A percentile compares a stretch with the other conserved stretches of the same genome.
These are phyloP conservation scores for Empidonax alnorum DNA, from an alignment of 2,113 vertebrate genomes.

Conservation along the genomic window DNA sequence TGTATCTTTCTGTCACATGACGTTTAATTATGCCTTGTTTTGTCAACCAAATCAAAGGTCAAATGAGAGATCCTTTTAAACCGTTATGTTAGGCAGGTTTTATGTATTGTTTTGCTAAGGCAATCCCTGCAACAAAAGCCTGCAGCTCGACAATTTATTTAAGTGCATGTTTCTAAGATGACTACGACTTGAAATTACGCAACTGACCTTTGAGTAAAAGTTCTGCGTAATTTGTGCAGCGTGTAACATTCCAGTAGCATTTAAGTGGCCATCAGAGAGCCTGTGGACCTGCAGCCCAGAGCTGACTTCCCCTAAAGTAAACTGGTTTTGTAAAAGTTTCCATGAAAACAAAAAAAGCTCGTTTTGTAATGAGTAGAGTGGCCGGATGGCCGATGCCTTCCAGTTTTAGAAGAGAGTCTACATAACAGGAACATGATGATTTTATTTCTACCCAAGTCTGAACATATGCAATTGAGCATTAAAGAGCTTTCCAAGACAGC, in stretches of 20 bases:
- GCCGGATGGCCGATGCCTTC: background rate
- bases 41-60: background rate
- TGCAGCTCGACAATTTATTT: background rate
- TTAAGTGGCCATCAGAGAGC: background rate
- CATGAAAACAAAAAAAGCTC: background rate
- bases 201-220: background rate
- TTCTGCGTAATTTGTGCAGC: background rate
- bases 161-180: background rate
- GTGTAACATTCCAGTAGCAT: background rate
- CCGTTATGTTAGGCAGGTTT: background rate
- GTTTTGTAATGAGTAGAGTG: background rate
- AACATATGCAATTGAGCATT: constrained; percentile 7
- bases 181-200: background rate
- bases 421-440: background rate
- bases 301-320: background rate
- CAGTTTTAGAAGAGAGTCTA: background rate
- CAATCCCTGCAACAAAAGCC: background rate
- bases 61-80: background rate
- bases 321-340: background rate
- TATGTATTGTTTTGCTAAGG: background rate
- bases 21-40: background rate
- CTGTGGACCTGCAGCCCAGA: background rate
- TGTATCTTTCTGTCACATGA: background rate
- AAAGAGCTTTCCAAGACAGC: background rate
- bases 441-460: background rate